Base-by-base conservation (phyloP, 2,888 invertebrate genomes). In the Dorcus hopei region DNA sequence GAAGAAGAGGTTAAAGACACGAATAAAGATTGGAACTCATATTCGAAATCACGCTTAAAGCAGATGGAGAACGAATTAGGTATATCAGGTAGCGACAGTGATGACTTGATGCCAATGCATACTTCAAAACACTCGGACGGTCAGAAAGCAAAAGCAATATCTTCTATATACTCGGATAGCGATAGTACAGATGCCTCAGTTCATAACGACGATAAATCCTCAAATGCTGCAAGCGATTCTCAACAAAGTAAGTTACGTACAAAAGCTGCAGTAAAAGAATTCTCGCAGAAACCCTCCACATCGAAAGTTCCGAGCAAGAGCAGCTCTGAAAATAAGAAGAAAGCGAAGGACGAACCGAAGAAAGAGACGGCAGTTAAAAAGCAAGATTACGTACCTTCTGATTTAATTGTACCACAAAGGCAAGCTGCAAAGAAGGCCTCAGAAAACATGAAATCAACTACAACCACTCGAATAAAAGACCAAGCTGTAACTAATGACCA, bases 381-480 rank as follows among this genome's bases (percentile, higher is more conserved):
- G 64, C 82, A 82, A 64, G 82, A 82, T 63, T 82, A 80, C 61
- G 79, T 79, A 68, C 87, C 90, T n/a, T 87, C 91, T 1, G 91
- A 93, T 78, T 81, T 93, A 52, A 93, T 94, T 64, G 94, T 94
- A 43, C 94, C 94, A 2, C 94, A 94, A 74, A 81, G 94, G 53
- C 91, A 93, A 78, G 94, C 94, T 33, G 94, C 94, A 26, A 94
- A 93, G 75, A 94, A 93, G 74, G 94, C 94, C 1, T 90, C 91
- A 1, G 93, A 94, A 77, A 93, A 91, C 72, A 88, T 94, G 85
- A 88, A 85, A 60, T 86, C 85, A 16, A 88, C 85, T 49, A 87
- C 84, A 65, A 80, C 78, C 4, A 77, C 80, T 42, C 70, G 74
- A 68, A 57, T 64, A 2, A 77, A 78, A 68, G 79, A 80, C 58